Evolutionary conservation across 2,797 vertebrate species (phyloP).

Genomic region (Sciurus vulgaris): DNA sequence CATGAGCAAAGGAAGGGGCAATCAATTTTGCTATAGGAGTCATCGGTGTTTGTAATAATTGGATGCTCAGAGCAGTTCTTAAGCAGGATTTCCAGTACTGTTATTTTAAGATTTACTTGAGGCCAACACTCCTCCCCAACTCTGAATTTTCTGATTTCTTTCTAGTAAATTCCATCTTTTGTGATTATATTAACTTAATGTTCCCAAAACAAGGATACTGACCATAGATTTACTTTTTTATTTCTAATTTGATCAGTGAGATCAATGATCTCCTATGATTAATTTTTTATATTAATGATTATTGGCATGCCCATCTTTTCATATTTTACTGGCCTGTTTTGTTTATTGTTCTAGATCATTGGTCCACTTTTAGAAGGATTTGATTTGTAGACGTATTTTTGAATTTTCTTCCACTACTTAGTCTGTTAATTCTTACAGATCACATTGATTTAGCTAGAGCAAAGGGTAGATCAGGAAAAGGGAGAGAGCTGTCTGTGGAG

Average conservation of each 20-base stretch:
- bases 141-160: neutral
- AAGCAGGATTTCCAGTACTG: neutral
- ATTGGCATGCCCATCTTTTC: neutral
- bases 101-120: neutral
- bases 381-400: neutral
- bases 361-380: neutral
- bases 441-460: neutral
- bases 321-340: neutral
- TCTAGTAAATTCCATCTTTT: neutral
- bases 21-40: rapidly evolving
- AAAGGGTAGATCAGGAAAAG: neutral
- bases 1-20: rapidly evolving
- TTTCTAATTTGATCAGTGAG: neutral
- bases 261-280: neutral
- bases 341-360: neutral
- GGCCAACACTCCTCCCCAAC: neutral
- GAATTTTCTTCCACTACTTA: neutral
- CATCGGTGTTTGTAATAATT: neutral
- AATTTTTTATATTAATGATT: neutral
- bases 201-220: neutral
- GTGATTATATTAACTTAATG: neutral
- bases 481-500: neutral
- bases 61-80: neutral
- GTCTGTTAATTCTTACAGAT: neutral
- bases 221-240: neutral